phyloP scores from a whole-genome alignment of 2,797 vertebrate species.

The Paedocypris micromegethes region DNA sequence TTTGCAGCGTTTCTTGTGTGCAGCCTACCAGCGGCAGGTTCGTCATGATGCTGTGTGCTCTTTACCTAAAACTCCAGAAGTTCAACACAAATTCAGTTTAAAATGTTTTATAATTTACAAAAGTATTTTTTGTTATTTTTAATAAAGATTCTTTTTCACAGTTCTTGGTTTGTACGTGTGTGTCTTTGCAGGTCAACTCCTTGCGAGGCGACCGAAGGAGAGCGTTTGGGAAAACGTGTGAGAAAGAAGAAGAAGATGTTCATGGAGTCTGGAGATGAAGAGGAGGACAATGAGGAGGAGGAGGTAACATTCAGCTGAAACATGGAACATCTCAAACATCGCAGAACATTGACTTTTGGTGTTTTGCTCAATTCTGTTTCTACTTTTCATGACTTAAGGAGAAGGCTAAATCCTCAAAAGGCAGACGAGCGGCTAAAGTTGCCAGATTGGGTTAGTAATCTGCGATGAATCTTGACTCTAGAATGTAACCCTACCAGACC shows the following conservation, averaged over 20 bases:
- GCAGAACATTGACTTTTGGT: not conserved
- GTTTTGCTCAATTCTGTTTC: not conserved
- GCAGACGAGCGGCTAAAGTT: constrained; percentile 79
- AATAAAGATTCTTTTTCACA: too few relatives aligned
- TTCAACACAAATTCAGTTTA: too few relatives aligned
- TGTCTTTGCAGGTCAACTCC: constrained; percentile 64
- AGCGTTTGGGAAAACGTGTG: constrained; percentile 77
- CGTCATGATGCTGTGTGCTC: not conserved
- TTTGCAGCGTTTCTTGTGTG: constrained; percentile 64
- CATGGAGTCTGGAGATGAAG: constrained; percentile 87
- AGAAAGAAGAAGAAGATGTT: constrained; percentile 85
- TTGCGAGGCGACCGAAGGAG: constrained; percentile 65
- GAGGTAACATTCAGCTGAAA: constrained; percentile 60
- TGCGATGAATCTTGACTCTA: not conserved
- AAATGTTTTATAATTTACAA: too few relatives aligned
- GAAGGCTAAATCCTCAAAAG: constrained; percentile 78
- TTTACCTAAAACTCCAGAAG: too few relatives aligned
- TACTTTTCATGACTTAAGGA: constrained; percentile 65
- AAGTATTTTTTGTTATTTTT: too few relatives aligned
- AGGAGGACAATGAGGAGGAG: constrained; percentile 82
- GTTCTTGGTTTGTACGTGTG: not conserved
- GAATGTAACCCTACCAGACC: too few relatives aligned
- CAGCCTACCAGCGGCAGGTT: constrained; percentile 76
- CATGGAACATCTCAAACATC: not conserved
- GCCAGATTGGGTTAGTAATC: constrained; percentile 74